These are phyloP conservation scores for Ptychochromis oligacanthus DNA, from an alignment of 2,113 vertebrate species.

Conservation along the genomic window DNA sequence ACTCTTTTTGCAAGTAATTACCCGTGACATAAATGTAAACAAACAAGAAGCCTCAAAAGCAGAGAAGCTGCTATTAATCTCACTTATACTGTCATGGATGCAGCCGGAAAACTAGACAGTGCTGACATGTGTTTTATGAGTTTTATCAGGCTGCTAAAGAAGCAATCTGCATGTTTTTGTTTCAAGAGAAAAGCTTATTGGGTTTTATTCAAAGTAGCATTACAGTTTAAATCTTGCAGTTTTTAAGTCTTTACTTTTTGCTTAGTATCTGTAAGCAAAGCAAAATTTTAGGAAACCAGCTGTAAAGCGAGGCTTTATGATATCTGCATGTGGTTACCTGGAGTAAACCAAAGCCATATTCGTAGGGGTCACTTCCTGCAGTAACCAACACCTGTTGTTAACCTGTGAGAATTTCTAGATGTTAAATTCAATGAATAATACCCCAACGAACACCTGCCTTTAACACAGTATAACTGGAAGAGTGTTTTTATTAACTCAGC, in stretches of 20 bases:
- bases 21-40: not conserved
- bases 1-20: not conserved
- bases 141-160: not conserved
- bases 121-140: too few species aligned
- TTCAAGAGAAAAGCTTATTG: not conserved
- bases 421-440: not conserved
- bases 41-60: not conserved
- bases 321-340: not conserved
- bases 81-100: not conserved
- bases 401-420: not conserved
- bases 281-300: not conserved
- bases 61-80: not conserved
- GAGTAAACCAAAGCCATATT: not conserved
- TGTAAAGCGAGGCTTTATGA: not conserved
- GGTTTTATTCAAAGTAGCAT: not conserved
- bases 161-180: not conserved
- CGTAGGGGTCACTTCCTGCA: conserved; percentile 5
- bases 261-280: not conserved
- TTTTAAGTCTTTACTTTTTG: not conserved
- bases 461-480: not conserved
- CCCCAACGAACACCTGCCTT: not conserved
- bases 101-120: not conserved
- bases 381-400: not conserved
- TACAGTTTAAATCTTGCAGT: not conserved
- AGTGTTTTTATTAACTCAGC: not conserved